Conservation (phyloP, 2,888 invertebrate genomes). For the Microchrysa polita region DNA sequence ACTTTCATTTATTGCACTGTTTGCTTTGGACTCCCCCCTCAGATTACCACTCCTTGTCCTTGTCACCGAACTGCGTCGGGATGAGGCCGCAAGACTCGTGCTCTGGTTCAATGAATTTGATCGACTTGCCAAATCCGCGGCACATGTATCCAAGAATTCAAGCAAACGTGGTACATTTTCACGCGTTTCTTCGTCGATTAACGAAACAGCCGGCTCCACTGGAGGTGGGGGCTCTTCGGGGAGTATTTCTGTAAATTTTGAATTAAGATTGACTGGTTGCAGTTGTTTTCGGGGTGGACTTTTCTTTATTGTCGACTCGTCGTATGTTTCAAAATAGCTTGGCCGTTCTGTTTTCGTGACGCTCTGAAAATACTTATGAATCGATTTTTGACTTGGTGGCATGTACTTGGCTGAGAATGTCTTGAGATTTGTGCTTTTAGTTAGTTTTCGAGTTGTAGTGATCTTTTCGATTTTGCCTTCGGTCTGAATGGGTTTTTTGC, state of each 20-base stretch:
- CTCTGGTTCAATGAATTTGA: background rate
- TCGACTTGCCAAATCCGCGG: background rate
- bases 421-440: conserved; percentile 49
- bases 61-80: no score
- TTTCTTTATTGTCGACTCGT: conserved; percentile 32
- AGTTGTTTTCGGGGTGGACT: conserved; percentile 23
- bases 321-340: conserved; percentile 46
- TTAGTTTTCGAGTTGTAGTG: conserved; percentile 35
- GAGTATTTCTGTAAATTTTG: background rate
- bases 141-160: background rate
- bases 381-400: conserved; percentile 44
- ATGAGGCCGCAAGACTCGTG: background rate
- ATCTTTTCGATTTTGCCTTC: conserved; percentile 23
- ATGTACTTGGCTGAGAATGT: conserved; percentile 44
- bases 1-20: no score
- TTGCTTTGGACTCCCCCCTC: no score
- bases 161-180: conserved; percentile 27
- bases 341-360: conserved; percentile 21
- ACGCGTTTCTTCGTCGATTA: conserved; percentile 13
- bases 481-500: background rate
- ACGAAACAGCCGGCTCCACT: background rate
- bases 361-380: conserved; percentile 44
- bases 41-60: background rate
- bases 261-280: conserved; percentile 9
- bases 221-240: background rate